These are phyloP conservation scores for Pelobates fuscus DNA, from an alignment of 2,113 vertebrate species.

Conservation along the genomic window DNA sequence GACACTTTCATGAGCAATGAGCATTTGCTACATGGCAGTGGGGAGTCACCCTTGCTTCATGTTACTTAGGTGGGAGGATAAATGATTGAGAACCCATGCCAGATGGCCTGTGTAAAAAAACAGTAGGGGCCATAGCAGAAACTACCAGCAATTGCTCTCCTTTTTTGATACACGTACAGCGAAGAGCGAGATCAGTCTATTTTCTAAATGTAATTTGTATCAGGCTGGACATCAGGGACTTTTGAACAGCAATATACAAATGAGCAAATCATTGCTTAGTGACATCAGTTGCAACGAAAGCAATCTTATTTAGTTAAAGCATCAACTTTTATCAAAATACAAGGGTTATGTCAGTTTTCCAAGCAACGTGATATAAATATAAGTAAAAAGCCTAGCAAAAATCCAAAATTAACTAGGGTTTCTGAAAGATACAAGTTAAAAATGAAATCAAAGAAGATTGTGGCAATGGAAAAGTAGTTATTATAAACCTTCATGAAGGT, in stretches of 20 bases:
- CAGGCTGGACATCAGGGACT: slow-evolving; percentile 2
- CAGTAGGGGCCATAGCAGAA: slow-evolving; percentile 47
- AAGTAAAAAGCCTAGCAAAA: too few species aligned
- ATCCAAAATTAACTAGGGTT: too few species aligned
- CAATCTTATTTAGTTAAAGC: too few species aligned
- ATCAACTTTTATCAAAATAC: too few species aligned
- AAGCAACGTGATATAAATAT: too few species aligned
- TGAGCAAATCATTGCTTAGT: slow-evolving; percentile 14
- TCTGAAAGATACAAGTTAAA: too few species aligned
- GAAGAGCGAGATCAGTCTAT: slow-evolving; percentile 23
- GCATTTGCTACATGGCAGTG: slow-evolving; percentile 49
- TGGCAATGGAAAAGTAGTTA: too few species aligned
- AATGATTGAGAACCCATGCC: slow-evolving; percentile 47
- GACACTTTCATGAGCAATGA: slow-evolving; percentile 48
- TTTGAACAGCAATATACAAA: slow-evolving; percentile 18
- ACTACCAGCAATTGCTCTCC: slow-evolving; percentile 40
- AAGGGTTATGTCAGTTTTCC: too few species aligned
- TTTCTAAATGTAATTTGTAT: slow-evolving; percentile 2
- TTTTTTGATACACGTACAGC: slow-evolving; percentile 33
- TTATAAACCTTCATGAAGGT: too few species aligned
- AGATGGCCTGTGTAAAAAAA: slow-evolving; percentile 48
- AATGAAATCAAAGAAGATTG: too few species aligned
- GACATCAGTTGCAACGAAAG: neutral
- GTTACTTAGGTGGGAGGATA: slow-evolving; percentile 47
- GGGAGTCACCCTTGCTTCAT: slow-evolving; percentile 43